Conservation (phyloP, 2,113 vertebrate genomes). For the Rhynchopsitta pachyrhyncha region DNA sequence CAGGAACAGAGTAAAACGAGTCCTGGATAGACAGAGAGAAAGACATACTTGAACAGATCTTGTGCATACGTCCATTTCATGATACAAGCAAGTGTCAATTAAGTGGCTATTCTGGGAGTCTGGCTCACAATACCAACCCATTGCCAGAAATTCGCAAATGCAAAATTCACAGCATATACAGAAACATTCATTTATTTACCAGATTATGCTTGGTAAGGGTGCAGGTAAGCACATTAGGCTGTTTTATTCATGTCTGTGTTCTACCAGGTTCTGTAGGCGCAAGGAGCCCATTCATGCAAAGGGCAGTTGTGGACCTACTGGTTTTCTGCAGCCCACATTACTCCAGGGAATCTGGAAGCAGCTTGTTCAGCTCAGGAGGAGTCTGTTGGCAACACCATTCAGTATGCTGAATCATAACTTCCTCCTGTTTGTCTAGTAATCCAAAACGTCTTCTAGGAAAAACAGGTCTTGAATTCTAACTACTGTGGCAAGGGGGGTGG, state of each 20-base stretch:
- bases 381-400: neutral
- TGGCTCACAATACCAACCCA: rapidly evolving
- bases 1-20: neutral
- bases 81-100: neutral
- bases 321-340: neutral
- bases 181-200: neutral
- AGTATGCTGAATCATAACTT: neutral
- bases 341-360: neutral
- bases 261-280: neutral
- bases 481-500: neutral
- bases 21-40: neutral
- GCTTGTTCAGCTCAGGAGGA: neutral
- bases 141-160: neutral
- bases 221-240: neutral
- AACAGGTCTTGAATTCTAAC: neutral
- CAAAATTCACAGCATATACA: neutral
- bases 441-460: neutral
- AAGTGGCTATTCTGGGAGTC: neutral
- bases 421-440: neutral
- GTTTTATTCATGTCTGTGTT: neutral
- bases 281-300: neutral
- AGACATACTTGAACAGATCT: neutral
- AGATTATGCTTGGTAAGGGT: neutral
- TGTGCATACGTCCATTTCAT: rapidly evolving
- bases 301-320: neutral